Evolutionary conservation across 2,888 invertebrate species (phyloP).

Genomic region (Acrocyrtus sp.): DNA sequence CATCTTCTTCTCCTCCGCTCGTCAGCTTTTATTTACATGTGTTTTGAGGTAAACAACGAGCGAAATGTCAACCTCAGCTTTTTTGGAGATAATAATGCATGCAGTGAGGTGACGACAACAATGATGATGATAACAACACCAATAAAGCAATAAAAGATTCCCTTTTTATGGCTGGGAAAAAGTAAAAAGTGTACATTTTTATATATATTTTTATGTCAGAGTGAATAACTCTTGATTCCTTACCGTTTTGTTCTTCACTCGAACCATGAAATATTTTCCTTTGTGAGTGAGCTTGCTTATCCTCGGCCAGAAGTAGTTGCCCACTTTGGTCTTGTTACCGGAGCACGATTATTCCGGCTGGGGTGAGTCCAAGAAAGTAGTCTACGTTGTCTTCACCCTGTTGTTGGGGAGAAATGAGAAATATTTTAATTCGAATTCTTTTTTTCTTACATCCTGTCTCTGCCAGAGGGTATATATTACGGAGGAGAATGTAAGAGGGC

Average conservation of each 20-base stretch:
- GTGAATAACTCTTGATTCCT: conserved; percentile 67
- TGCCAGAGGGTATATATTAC: neutral
- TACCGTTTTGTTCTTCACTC: conserved; percentile 96
- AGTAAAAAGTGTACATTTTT: too few species aligned
- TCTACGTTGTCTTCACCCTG: conserved; percentile 97
- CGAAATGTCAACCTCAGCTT: conserved; percentile 1
- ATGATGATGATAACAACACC: too few species aligned
- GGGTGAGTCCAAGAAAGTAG: conserved; percentile 94
- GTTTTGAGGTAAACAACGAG: neutral
- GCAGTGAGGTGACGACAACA: too few species aligned
- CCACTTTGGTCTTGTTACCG: conserved; percentile 96
- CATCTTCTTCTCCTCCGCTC: too few species aligned
- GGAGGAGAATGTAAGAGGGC: neutral
- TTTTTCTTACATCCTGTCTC: neutral
- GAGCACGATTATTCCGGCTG: conserved; percentile 93
- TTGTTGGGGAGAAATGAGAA: conserved; percentile 41
- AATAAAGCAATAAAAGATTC: too few species aligned
- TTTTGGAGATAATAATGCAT: neutral
- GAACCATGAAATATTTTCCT: conserved; percentile 95
- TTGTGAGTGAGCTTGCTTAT: conserved; percentile 97
- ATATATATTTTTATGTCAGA: too few species aligned
- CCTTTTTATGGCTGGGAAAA: too few species aligned
- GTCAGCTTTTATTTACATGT: too few species aligned
- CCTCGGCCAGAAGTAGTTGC: conserved; percentile 98
- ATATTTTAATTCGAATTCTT: neutral